Evolutionary conservation across 23 tunicate species (phyloP), one percentile per base, ranked within the genome.

Genomic region (Halocynthia aurantium): DNA sequence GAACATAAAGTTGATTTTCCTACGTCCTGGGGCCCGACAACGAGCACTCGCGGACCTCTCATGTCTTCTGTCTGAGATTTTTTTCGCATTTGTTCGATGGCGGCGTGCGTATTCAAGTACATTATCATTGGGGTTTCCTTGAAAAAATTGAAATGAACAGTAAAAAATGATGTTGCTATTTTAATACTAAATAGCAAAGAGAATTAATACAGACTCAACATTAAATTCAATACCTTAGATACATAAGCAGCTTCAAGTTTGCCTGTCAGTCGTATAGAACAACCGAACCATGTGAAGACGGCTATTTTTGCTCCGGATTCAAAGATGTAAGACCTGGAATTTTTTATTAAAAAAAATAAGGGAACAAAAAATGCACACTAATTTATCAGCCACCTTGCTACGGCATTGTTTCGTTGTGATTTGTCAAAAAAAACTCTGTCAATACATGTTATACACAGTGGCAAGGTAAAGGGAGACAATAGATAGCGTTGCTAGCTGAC

Each of bases 91-190:
- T 73, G 81, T 40, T 92, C 98, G 63, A 86, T 51, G 11, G 98
- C 98, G 55, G 84, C 81, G 53, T 86, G 92, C 22, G 88, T 92
- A 67, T 92, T 92, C n/a, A 92, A 69, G 68, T 92, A 92, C 21
- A 86, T 80, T 7, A 87, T 63, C 98, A 92, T 92, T 44, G 98
- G 98, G 6, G 98, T 92, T 50, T 92, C 98, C 88, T 90, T 64
- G 18, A 10, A 44, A 31, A 31, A 31, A 31, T 31, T 31, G 44
- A 31, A 31, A 31, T 31, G 44, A 31, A 31, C 44, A 4, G 44
- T 31, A 31, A 31, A 31, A 31, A 31, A 31, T 31, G 44, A 31
- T 31, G 44, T 31, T 31, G 44, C 44, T 0, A 31, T 31, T 31
- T 4, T 31, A 31, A 4, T 4, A 31, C 44, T 4, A 0, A 31